A percentile compares a stretch with the other conserved stretches of the same genome.
These are phyloP conservation scores for Crotalus helleri DNA, from an alignment of 2,113 vertebrate genomes.

Conservation along the genomic window DNA sequence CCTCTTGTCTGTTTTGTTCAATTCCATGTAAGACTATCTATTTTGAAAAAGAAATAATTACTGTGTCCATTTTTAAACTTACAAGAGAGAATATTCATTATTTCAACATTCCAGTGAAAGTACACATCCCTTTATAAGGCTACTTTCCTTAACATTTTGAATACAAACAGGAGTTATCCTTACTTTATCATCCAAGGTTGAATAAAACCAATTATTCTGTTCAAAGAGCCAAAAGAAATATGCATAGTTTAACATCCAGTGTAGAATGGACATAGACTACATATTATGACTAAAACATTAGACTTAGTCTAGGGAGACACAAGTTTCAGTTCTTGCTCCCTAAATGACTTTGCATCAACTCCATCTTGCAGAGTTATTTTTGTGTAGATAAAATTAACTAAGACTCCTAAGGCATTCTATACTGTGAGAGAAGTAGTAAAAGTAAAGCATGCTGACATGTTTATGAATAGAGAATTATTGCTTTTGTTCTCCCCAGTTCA, in stretches of 20 bases:
- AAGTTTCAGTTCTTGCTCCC: background rate
- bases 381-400: background rate
- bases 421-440: background rate
- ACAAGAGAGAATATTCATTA: constrained; percentile 26
- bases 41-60: constrained; percentile 24
- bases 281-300: background rate
- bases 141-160: background rate
- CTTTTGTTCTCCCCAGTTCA: background rate
- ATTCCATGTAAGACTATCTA: background rate
- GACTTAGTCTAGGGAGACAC: background rate
- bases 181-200: background rate
- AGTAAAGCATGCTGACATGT: background rate
- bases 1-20: background rate
- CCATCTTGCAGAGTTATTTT: background rate
- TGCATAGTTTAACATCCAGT: background rate
- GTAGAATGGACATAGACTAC: background rate
- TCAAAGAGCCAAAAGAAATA: background rate
- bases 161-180: background rate
- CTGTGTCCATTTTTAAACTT: background rate
- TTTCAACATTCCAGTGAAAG: constrained; percentile 35
- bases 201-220: background rate
- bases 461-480: background rate
- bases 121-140: background rate
- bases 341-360: background rate
- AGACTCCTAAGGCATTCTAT: background rate